phyloP scores from a whole-genome alignment of 2,113 vertebrate species.

The Heterochromis multidens region DNA sequence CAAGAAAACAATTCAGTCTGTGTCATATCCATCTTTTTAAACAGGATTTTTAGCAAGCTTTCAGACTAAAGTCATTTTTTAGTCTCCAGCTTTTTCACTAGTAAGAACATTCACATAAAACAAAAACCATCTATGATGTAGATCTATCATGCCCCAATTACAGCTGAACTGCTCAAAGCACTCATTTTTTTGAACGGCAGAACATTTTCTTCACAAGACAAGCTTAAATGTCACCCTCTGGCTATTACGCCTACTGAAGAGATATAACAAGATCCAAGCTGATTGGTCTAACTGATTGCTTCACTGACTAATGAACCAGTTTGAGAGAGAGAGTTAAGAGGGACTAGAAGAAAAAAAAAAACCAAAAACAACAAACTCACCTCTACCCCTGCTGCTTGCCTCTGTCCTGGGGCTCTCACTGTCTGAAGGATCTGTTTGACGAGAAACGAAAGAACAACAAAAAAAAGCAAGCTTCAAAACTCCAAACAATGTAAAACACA shows the following conservation, averaged over 20 bases:
- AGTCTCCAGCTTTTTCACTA: background rate
- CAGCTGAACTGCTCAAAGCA: background rate
- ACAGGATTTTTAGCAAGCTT: background rate
- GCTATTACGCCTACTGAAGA: background rate
- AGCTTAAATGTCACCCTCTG: background rate
- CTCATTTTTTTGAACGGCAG: rapidly evolving
- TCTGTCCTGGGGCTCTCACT: conserved; percentile 86
- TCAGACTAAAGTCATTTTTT: background rate
- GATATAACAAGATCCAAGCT: too few species aligned
- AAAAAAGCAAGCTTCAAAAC: background rate
- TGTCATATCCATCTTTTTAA: background rate
- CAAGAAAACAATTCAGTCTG: background rate
- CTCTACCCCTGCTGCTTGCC: conserved; percentile 93
- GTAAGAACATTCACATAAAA: background rate
- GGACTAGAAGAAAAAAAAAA: background rate
- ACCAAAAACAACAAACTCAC: conserved; percentile 62
- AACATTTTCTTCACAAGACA: rapidly evolving
- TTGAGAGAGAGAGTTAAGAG: too few species aligned
- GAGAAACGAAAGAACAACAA: background rate
- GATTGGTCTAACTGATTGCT: too few species aligned
- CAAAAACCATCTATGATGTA: background rate
- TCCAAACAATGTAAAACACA: background rate
- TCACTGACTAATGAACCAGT: too few species aligned
- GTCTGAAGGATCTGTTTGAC: conserved; percentile 90
- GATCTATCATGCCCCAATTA: background rate